These are phyloP conservation scores for Aphelinus certus DNA, from an alignment of 1,140 invertebrate species.

Conservation along the genomic window DNA sequence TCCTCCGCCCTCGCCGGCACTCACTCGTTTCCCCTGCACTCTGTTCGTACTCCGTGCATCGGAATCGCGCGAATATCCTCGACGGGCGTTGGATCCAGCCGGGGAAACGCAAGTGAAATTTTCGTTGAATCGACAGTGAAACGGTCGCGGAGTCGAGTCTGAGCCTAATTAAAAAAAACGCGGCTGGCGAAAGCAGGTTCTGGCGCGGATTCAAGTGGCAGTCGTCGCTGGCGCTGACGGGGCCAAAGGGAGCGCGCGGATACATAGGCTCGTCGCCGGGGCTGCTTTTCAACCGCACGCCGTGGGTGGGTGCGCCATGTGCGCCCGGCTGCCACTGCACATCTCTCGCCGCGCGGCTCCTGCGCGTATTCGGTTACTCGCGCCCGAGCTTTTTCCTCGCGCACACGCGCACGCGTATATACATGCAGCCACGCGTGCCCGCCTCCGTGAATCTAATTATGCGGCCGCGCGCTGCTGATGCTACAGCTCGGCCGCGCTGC, in stretches of 20 bases:
- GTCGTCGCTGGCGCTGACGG: neutral
- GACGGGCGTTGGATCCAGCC: neutral
- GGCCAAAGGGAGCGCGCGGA: neutral
- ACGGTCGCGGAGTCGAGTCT: too few relatives aligned
- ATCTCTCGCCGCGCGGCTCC: neutral
- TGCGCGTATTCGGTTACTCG: neutral
- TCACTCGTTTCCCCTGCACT: too few relatives aligned
- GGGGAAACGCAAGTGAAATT: neutral
- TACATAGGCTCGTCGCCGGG: neutral
- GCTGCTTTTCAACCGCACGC: neutral
- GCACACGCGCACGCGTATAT: neutral
- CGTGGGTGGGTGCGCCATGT: neutral
- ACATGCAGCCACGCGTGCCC: neutral
- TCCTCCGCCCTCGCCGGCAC: neutral
- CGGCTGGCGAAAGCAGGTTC: neutral
- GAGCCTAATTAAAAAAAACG: neutral
- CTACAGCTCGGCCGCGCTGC: neutral
- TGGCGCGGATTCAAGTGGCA: neutral
- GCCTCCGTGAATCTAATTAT: conserved; percentile 16
- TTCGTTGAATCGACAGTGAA: too few relatives aligned
- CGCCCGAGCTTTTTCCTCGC: neutral
- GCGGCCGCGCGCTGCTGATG: neutral
- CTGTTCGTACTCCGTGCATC: too few relatives aligned
- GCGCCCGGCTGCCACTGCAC: neutral
- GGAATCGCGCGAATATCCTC: too few relatives aligned